Evolutionary conservation across 2,888 invertebrate species (phyloP), one percentile per base, ranked within the genome.

Genomic region (Tryphoninae sp.): DNA sequence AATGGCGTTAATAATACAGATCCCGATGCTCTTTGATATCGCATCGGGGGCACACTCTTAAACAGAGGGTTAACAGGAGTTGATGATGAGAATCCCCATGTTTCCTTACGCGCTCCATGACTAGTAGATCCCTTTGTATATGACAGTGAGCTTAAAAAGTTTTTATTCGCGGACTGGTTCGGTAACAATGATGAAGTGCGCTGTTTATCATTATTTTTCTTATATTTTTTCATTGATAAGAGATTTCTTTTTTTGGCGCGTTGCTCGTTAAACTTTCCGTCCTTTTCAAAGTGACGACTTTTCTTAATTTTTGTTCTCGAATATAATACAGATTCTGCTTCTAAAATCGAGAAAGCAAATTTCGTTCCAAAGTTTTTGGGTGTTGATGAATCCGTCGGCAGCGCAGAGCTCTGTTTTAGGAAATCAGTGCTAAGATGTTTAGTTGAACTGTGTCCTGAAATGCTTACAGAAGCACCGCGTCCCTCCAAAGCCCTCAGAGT

Each of bases 1-100:
- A 68, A 74, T 13, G 74, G 6, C 11, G 33, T 22, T 33, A 16
- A 49, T 16, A 65, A 72, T 53, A 26, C 26, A 16, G 67, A 79
- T 69, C 11, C 13, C 40, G 16, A 8, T 42, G 33, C 58, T 64
- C 26, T 55, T 53, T 7, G 53, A 53, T 19, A 19, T 22, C 33
- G 42, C 55, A 69, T 49, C 53, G 26, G 26, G n/a, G 11, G 40
- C 2, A 22, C 13, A 53, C 55, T 16, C 9, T 62, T 69, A 3
- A 53, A 1, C 4, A 40, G 2, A 45, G 16, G 7, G 23, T 16
- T 13, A 49, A 40, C 13, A 16, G 1, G 49, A 9, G 49, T 11
- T 13, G 59, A 40, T 0, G 55, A 23, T 0, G 19, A 67, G 42
- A 61, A 40, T 16, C 33, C 22, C 23, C 22, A 53, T 22, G 49